phyloP scores from a whole-genome alignment of 2,113 vertebrate species.

The Gnathonemus longibarbis region DNA sequence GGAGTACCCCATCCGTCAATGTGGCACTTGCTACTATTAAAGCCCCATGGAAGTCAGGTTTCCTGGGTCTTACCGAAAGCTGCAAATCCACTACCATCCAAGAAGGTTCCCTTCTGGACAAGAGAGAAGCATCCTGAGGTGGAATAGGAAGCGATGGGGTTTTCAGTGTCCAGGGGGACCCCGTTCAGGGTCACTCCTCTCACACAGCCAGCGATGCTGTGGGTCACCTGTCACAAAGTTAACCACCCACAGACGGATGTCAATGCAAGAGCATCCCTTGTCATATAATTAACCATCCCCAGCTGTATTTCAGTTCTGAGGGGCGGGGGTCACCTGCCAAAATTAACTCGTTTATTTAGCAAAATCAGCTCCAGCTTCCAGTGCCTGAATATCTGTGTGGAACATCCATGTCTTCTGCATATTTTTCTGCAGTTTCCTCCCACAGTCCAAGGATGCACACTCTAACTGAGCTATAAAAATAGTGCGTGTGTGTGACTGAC shows the following conservation, averaged over 20 bases:
- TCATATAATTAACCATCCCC: constrained; percentile 19
- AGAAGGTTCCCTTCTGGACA: constrained; percentile 77
- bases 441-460: not conserved
- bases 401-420: not conserved
- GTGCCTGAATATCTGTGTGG: not conserved
- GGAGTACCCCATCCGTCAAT: not conserved
- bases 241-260: not conserved
- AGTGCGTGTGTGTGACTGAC: not conserved
- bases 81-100: constrained; percentile 81
- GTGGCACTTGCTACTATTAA: not conserved
- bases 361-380: not conserved
- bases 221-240: constrained; percentile 63
- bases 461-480: not conserved
- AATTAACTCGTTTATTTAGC: not conserved
- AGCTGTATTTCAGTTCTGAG: not conserved
- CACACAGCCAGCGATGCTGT: constrained; percentile 78
- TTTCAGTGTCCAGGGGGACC: constrained; percentile 53
- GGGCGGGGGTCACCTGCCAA: not conserved
- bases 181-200: constrained; percentile 64
- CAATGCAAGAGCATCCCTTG: constrained; percentile 59
- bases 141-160: constrained; percentile 50
- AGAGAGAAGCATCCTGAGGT: constrained; percentile 68
- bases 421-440: not conserved
- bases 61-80: constrained; percentile 64
- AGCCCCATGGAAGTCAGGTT: not conserved